Base-by-base conservation (phyloP, 2,797 vertebrate species). In the Ispidina picta region DNA sequence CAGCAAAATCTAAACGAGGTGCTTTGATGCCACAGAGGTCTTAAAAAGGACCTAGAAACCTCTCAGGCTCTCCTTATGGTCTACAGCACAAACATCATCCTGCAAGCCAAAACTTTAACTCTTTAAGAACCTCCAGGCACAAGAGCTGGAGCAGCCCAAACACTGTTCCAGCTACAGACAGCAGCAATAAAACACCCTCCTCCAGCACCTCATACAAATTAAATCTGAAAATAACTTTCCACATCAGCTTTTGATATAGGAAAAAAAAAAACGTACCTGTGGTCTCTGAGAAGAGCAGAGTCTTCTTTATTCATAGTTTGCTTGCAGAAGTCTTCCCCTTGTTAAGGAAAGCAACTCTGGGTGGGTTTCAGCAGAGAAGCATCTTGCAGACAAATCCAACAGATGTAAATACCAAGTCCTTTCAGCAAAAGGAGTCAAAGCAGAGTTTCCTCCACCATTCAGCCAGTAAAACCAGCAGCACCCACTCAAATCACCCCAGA, bases 381-480 rank as follows among this genome's bases (percentile, higher is more conserved):
- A 65, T 3, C 19, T 65, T 12, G 5, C 6, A 58, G n/a, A 4
- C 15, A 28, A 49, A 20, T 16, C n/a, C 44, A 21, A 4, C 5
- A 4, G 11, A 37, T 3, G 5, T 1, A 64, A n/a, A 64, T 5
- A n/a, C 0, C 5, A 2, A 23, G 31, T 5, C 6, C 7, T 37
- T 37, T 18, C 15, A 15, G 6, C 12, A 56, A n/a, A 46, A 39
- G 4, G 5, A 52, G 17, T 18, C 6, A 12, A 66, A 66, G 13
- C 13, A 66, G 22, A 51, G 4, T 20, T 77, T 63, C 26, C 16
- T 25, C 33, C 10, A 39, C 10, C 1, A 5, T 29, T 20, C 39
- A 25, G 5, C 17, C 48, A 35, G 4, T 4, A 17, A 2, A 33
- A 8, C 5, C 16, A 0, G 15, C 9, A 54, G 10, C 3, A 4